phyloP scores from a whole-genome alignment of 1,140 invertebrate genomes.

The Trachymyrmex septentrionalis region DNA sequence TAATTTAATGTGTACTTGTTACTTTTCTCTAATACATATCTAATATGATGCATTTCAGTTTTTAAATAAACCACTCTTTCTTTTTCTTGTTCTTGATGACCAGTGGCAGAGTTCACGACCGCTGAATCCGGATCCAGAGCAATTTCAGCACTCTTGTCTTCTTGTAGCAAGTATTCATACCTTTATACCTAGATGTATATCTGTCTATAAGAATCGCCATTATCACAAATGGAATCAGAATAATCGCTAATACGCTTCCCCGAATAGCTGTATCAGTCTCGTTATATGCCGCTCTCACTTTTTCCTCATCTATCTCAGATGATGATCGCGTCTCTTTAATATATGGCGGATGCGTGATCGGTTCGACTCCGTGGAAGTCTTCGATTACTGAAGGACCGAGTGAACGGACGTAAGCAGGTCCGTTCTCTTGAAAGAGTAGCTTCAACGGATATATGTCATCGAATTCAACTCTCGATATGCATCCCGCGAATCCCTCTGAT shows the following conservation, averaged over 20 bases:
- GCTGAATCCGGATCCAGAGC: conserved; percentile 97
- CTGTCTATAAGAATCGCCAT: conserved; percentile 94
- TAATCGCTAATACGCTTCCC: conserved; percentile 93
- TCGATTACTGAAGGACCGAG: conserved; percentile 92
- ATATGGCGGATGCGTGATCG: conserved; percentile 95
- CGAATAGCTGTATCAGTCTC: conserved; percentile 94
- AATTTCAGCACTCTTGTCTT: conserved; percentile 96
- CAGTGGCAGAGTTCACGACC: conserved; percentile 95
- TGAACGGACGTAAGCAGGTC: conserved; percentile 93
- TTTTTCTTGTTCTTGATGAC: conserved; percentile 97
- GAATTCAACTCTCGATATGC: conserved; percentile 97
- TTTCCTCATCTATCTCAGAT: conserved; percentile 92
- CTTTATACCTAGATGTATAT: conserved; percentile 96
- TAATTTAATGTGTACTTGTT: conserved; percentile 46
- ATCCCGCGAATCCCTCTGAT: conserved; percentile 97
- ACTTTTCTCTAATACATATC: conserved; percentile 28
- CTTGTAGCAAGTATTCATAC: conserved; percentile 98
- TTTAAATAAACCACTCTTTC: conserved; percentile 97
- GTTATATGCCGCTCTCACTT: conserved; percentile 91
- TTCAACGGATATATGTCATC: conserved; percentile 99
- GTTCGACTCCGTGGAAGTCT: conserved; percentile 97
- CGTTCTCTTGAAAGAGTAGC: conserved; percentile 97
- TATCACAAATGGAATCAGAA: conserved; percentile 93
- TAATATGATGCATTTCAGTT: conserved; percentile 35
- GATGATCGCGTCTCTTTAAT: conserved; percentile 93